A percentile compares a stretch with the other conserved stretches of the same genome.
Evolutionary conservation across 2,888 invertebrate genomes (phyloP).

Genomic region (Athalia cordata): DNA sequence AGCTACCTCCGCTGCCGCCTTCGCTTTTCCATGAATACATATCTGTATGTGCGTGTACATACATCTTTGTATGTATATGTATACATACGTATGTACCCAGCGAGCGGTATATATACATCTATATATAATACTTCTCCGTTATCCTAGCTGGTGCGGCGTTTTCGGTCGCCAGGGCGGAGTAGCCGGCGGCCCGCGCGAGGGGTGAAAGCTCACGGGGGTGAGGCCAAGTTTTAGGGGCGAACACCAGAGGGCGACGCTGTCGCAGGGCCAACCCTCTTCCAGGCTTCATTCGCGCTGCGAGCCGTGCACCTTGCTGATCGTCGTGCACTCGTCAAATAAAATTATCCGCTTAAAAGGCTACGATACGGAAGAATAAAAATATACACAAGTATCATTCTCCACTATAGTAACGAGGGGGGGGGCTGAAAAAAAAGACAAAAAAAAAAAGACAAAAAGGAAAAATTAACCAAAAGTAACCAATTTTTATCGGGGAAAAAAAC

Average conservation of each 20-base stretch:
- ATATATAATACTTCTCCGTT: too few species aligned
- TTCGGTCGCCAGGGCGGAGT: slow-evolving; percentile 42
- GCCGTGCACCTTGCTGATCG: slow-evolving; percentile 39
- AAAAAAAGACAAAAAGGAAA: too few species aligned
- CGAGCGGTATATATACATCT: too few species aligned
- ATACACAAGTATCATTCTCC: too few species aligned
- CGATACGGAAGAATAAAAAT: not conserved
- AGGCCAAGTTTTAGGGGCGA: slow-evolving; percentile 32
- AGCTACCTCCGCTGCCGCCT: too few species aligned
- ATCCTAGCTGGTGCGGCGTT: not conserved
- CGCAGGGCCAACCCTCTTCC: slow-evolving; percentile 41
- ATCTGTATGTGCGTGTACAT: too few species aligned
- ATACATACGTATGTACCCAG: too few species aligned
- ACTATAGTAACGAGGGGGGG: not conserved
- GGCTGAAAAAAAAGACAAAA: not conserved
- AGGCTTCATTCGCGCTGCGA: slow-evolving; percentile 42
- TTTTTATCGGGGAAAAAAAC: too few species aligned
- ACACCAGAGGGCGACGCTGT: slow-evolving; percentile 35
- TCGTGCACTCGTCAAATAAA: not conserved
- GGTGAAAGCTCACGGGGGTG: slow-evolving; percentile 42
- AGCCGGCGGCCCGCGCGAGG: slow-evolving; percentile 21
- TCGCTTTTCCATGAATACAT: too few species aligned
- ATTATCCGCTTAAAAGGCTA: not conserved
- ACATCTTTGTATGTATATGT: too few species aligned
- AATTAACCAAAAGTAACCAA: too few species aligned